Evolutionary conservation across 2,888 invertebrate genomes (phyloP).

Genomic region (Pimpla rufipes): DNA sequence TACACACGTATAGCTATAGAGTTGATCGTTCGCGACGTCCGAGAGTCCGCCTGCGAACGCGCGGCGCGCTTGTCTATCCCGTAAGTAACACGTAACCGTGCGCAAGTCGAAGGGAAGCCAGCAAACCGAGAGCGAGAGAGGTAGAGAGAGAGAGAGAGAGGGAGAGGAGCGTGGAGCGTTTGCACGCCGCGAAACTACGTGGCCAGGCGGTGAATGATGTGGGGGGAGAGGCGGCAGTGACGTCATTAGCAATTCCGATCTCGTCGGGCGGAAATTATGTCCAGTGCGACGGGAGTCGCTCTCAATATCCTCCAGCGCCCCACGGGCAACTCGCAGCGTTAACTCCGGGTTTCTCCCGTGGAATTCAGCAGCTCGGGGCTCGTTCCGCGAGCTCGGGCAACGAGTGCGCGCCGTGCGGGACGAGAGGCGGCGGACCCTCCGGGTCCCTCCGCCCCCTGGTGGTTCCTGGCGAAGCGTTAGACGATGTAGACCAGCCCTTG

Average conservation of each 20-base stretch:
- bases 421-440: not conserved
- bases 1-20: slow-evolving; percentile 8
- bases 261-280: slow-evolving; percentile 86
- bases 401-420: slow-evolving; percentile 5
- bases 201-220: slow-evolving; percentile 82
- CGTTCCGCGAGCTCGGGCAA: slow-evolving; percentile 31
- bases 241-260: slow-evolving; percentile 86
- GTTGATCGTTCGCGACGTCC: slow-evolving; percentile 55
- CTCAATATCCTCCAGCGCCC: slow-evolving; percentile 83
- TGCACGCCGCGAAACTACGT: slow-evolving; percentile 55
- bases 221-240: slow-evolving; percentile 81
- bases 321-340: slow-evolving; percentile 57
- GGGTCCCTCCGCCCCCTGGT: not conserved
- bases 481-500: slow-evolving; percentile 37
- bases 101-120: slow-evolving; percentile 46
- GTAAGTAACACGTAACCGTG: slow-evolving; percentile 76
- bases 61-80: slow-evolving; percentile 67
- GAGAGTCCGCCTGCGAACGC: slow-evolving; percentile 56
- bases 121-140: slow-evolving; percentile 39
- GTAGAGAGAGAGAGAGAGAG: slow-evolving; percentile 37
- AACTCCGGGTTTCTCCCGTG: slow-evolving; percentile 70
- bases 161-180: slow-evolving; percentile 36
- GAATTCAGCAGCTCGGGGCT: slow-evolving; percentile 57
- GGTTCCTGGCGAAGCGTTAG: slow-evolving; percentile 37
- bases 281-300: slow-evolving; percentile 84